Conservation (phyloP, 2,797 vertebrate species). For the Xyrichtys novacula region DNA sequence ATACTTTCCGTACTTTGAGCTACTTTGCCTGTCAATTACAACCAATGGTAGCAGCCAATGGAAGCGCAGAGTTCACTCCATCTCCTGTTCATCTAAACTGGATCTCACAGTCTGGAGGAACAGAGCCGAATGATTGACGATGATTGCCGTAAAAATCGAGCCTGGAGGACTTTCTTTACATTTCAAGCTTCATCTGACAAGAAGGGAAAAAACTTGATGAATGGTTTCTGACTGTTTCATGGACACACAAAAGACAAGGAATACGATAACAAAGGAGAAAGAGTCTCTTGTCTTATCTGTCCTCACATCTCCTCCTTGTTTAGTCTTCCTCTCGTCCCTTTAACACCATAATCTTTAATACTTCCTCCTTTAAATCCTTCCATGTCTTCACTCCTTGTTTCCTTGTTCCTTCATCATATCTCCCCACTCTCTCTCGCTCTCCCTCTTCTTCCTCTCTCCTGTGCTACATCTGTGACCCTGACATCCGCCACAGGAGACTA, state of each 20-base stretch:
- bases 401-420: slow-evolving; percentile 3
- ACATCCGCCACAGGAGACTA: slow-evolving; percentile 63
- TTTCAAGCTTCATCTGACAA: slow-evolving; percentile 17
- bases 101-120: not conserved
- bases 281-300: not conserved
- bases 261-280: not conserved
- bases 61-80: slow-evolving; percentile 2
- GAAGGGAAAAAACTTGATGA: not conserved
- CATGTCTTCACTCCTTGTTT: not conserved
- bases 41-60: not conserved
- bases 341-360: not conserved
- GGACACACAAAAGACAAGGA: not conserved
- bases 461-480: slow-evolving; percentile 70
- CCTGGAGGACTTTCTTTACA: not conserved
- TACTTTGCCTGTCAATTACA: too few species aligned
- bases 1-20: not conserved
- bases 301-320: not conserved
- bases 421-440: slow-evolving; percentile 15
- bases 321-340: slow-evolving; percentile 7
- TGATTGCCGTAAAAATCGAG: not conserved
- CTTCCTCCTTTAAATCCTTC: not conserved
- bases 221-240: not conserved
- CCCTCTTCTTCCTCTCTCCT: slow-evolving; percentile 21
- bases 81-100: slow-evolving; percentile 11
- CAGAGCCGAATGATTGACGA: not conserved